Evolutionary conservation across 2,797 vertebrate species (phyloP), one percentile per base, ranked within the genome.

Genomic region (Thripadectes ignobilis): DNA sequence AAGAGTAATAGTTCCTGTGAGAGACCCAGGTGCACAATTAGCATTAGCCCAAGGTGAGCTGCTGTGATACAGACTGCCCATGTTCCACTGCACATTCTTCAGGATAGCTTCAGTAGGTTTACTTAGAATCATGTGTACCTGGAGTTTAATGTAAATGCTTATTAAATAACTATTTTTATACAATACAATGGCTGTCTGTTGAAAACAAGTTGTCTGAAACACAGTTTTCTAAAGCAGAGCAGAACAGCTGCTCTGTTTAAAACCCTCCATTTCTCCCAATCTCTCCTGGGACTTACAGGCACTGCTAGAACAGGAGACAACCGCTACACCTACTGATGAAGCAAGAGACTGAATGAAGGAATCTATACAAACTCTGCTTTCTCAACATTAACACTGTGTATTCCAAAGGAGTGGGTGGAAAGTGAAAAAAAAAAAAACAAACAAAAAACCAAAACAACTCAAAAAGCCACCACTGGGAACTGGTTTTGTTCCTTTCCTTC

Each of bases 201-300:
- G 49, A 92, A 94, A 86, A 79, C 48, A 85, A 45, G 22, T 75
- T 91, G 90, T 93, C 77, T 84, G 87, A 78, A 90, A 86, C 88
- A 49, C 13, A 48, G 71, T 91, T 90, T 86, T 84, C 85, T 65
- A 61, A 79, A 83, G 87, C 83, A 82, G 43, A 85, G 36, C 30
- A 94, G 80, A 97, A 95, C 48, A 76, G 89, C 54, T 87, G 67
- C 87, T 74, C 94, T 96, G 87, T 94, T 96, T 71, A 85, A 88
- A 75, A 65, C 27, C n/a, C 46, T 61, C 61, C 13, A 63, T 51
- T 88, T 85, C 77, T 93, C 58, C 69, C 65, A 41, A 0, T 36
- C 61, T 92, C 94, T 91, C 76, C 88, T 66, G 88, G 86, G 91
- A 66, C 36, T 92, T 78, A 55, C 73, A 88, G 80, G 85, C n/a